Evolutionary conservation across 2,113 vertebrate species (phyloP), one percentile per base, ranked within the genome.

Genomic region (Anser brachyrhynchus): DNA sequence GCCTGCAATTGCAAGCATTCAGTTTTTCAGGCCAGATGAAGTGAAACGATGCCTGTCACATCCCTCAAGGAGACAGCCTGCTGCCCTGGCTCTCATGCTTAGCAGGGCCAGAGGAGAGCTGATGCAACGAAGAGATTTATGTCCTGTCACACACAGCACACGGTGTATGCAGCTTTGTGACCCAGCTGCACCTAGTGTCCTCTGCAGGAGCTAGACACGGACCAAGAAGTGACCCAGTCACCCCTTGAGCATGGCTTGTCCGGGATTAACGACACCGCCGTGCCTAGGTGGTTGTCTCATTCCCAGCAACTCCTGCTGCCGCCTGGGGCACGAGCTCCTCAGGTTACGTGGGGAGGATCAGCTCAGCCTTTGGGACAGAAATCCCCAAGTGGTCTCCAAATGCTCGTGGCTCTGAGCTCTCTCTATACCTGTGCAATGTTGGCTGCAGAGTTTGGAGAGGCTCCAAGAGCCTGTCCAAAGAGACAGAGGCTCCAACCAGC

Each of bases 91-190:
- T 85, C 69, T 65, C 46, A 21, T 10, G 41, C 58, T 46, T 22
- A 55, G 75, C 82, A 83, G 46, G 61, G 81, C 64, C 28, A 62
- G 3, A 1, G 59, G 37, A 46, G 55, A 83, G 59, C 49, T 71
- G 78, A 62, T 86, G 57, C 81, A 90, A 44, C 43, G 59, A 43
- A 79, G 44, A 90, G 59, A 91, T 91, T 90, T 73, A 90, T 90
- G 87, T 72, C 51, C 62, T 58, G 64, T 66, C 76, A 82, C 72
- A 26, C 49, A 65, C 13, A 81, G 58, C 51, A 11, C 11, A 69
- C 57, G 3, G 8, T 72, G 90, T 64, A 46, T 4, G 3, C 79
- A 59, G 72, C 75, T 67, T 33, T 67, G 61, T 64, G 72, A 81
- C 39, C 43, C 1, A 3, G 22, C 54, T 84, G 77, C 74, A 79